Conservation (phyloP, 2,888 invertebrate species). For the Pheosia gnoma region DNA sequence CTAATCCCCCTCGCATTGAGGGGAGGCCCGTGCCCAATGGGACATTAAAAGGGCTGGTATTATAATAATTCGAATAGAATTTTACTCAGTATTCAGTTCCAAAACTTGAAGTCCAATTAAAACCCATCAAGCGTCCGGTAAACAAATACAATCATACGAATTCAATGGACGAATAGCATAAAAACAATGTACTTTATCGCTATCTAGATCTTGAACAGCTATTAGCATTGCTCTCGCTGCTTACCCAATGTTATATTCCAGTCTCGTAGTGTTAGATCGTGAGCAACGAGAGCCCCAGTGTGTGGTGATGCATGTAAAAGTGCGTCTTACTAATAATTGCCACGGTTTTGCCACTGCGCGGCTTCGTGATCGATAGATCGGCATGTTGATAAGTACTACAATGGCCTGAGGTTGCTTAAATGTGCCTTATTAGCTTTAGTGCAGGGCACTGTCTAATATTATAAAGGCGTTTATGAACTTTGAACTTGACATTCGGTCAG, state of each 20-base stretch:
- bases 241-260: conserved; percentile 17
- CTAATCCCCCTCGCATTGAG: too few species aligned
- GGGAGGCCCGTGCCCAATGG: too few species aligned
- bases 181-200: conserved; percentile 9
- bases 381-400: not conserved
- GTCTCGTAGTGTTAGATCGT: conserved; percentile 22
- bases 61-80: too few species aligned
- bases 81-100: not conserved
- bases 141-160: not conserved
- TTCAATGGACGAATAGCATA: not conserved
- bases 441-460: not conserved
- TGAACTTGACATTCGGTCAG: too few species aligned
- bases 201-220: conserved; percentile 5
- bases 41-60: too few species aligned
- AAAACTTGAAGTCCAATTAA: not conserved
- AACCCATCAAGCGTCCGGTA: not conserved
- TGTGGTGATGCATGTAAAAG: conserved; percentile 25
- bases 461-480: not conserved
- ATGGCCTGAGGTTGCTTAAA: not conserved
- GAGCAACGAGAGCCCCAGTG: conserved; percentile 27
- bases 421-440: not conserved
- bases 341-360: conserved; percentile 20
- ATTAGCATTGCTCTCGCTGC: conserved; percentile 5
- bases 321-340: conserved; percentile 27
- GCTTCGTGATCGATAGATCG: conserved; percentile 12